These are phyloP conservation scores for Labrus mixtus DNA, from an alignment of 2,113 vertebrate species.

Conservation along the genomic window DNA sequence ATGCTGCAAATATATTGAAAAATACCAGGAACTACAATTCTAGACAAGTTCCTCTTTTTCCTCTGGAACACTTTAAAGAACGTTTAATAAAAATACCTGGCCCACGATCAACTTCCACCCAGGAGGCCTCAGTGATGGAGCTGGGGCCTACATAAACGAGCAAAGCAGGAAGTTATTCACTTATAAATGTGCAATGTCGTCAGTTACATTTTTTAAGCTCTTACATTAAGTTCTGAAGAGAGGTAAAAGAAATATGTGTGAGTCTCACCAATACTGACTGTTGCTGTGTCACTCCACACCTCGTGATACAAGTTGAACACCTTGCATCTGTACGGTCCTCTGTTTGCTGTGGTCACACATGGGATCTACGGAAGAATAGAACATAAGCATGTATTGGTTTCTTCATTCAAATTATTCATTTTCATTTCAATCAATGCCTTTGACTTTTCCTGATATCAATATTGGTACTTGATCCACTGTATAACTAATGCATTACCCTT, in stretches of 20 bases:
- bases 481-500: too few relatives aligned
- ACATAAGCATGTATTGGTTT: not conserved
- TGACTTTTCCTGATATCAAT: too few relatives aligned
- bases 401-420: not conserved
- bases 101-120: conserved; percentile 64
- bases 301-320: conserved; percentile 88
- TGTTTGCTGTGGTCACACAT: conserved; percentile 85
- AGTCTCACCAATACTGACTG: conserved; percentile 84
- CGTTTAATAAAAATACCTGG: conserved; percentile 49
- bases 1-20: not conserved
- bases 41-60: conserved; percentile 12
- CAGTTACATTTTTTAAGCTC: not conserved
- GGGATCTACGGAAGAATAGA: conserved; percentile 67
- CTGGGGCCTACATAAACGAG: conserved; percentile 74
- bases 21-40: conserved; percentile 10
- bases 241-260: not conserved
- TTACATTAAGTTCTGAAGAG: not conserved
- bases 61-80: not conserved
- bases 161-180: conserved; percentile 31
- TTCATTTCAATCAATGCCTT: too few relatives aligned
- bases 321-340: conserved; percentile 86
- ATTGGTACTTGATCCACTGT: too few relatives aligned
- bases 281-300: conserved; percentile 82
- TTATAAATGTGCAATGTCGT: not conserved
- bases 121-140: conserved; percentile 71